phyloP scores from a whole-genome alignment of 2,888 invertebrate genomes.

The Drosophila fulvimacula region DNA sequence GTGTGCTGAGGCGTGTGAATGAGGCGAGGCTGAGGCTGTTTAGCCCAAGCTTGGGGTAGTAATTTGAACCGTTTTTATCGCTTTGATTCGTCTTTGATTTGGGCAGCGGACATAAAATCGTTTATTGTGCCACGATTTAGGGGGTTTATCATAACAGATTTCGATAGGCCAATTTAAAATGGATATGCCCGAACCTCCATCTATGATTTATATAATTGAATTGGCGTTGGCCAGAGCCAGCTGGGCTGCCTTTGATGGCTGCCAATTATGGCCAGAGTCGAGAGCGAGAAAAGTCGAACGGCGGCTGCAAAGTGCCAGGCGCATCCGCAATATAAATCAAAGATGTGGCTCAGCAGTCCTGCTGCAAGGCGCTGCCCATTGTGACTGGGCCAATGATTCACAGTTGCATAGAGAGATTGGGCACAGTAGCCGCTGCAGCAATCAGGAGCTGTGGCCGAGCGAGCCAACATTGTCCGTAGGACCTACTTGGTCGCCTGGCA shows the following conservation, averaged over 20 bases:
- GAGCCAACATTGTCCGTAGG: conserved; percentile 45
- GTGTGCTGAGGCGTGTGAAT: neutral
- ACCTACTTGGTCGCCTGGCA: conserved; percentile 45
- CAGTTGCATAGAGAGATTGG: conserved; percentile 16
- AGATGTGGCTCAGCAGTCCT: conserved; percentile 24
- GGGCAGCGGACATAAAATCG: conserved; percentile 55
- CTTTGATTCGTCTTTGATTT: conserved; percentile 54
- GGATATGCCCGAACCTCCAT: conserved; percentile 19
- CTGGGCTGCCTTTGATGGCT: conserved; percentile 32
- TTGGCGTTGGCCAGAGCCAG: conserved; percentile 25
- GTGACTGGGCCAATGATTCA: conserved; percentile 59
- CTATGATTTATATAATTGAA: conserved; percentile 31
- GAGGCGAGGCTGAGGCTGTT: neutral
- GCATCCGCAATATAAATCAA: conserved; percentile 83
- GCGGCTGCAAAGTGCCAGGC: conserved; percentile 66
- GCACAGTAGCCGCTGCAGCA: conserved; percentile 45
- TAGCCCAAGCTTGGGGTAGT: conserved; percentile 19
- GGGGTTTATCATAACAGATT: conserved; percentile 47
- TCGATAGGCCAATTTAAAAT: conserved; percentile 58
- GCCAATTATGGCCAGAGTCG: conserved; percentile 47
- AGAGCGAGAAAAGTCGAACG: neutral
- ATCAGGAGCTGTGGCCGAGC: conserved; percentile 51
- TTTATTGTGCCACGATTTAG: conserved; percentile 39
- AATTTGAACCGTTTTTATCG: conserved; percentile 52
- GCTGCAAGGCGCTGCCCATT: conserved; percentile 29